Conservation (phyloP, 2,888 invertebrate species). For the Euzophera pinguis region DNA sequence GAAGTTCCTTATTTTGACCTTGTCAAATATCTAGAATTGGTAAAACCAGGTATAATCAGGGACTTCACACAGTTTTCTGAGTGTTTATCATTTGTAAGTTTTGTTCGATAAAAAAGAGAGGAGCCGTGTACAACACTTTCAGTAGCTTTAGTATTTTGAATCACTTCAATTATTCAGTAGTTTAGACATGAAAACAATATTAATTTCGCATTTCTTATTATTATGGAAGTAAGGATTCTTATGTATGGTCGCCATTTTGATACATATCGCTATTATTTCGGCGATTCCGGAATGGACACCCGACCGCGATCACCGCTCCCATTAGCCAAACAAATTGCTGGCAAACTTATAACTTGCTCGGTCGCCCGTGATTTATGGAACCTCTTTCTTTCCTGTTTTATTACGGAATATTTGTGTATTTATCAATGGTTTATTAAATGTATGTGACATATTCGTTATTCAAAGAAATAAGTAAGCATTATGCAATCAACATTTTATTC, state of each 20-base stretch:
- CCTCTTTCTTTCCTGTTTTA: neutral
- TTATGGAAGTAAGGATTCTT: neutral
- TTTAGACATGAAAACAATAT: too few species aligned
- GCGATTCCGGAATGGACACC: neutral
- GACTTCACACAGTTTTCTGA: too few species aligned
- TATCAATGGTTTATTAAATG: neutral
- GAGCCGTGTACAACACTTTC: too few species aligned
- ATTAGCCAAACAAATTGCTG: conserved; percentile 12
- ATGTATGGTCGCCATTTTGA: neutral
- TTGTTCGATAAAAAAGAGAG: too few species aligned
- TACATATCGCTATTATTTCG: neutral
- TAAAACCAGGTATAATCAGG: too few species aligned
- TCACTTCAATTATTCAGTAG: too few species aligned
- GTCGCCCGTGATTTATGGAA: neutral
- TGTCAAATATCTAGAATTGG: too few species aligned
- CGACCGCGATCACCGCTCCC: conserved; percentile 3
- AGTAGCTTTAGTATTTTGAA: too few species aligned
- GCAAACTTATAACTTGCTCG: conserved; percentile 5
- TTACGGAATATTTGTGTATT: neutral
- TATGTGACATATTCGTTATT: neutral
- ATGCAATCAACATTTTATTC: too few species aligned
- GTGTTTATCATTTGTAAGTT: too few species aligned
- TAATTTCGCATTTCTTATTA: neutral
- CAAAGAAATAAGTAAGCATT: too few species aligned
- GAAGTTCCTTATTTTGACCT: too few species aligned